Evolutionary conservation across 2,888 invertebrate genomes (phyloP).

Genomic region (Zaprionus lineosus): DNA sequence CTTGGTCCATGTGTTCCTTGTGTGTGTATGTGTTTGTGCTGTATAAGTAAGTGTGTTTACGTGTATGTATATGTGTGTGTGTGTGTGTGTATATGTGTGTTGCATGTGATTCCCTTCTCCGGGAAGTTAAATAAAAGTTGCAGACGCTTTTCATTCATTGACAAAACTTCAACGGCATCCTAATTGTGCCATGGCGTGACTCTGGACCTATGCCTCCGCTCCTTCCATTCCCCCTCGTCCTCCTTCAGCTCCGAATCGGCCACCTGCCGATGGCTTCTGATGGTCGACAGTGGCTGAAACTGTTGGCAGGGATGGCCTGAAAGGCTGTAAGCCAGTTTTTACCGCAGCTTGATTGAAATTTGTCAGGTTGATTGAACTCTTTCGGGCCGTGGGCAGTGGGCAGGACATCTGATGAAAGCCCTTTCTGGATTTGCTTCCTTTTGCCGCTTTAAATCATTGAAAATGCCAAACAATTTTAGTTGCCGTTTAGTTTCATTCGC

Average conservation of each 20-base stretch:
- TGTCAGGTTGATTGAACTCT: slow-evolving; percentile 74
- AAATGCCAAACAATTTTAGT: slow-evolving; percentile 51
- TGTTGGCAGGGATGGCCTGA: too few relatives aligned
- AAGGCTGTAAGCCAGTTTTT: slow-evolving; percentile 37
- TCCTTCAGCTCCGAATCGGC: too few relatives aligned
- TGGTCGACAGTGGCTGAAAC: too few relatives aligned
- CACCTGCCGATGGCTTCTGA: too few relatives aligned
- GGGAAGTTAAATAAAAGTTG: slow-evolving; percentile 74
- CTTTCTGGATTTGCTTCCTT: slow-evolving; percentile 10
- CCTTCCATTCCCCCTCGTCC: too few relatives aligned
- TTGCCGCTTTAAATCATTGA: slow-evolving; percentile 49
- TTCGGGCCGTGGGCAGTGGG: slow-evolving; percentile 28
- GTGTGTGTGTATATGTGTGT: slow-evolving; percentile 8
- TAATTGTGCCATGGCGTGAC: slow-evolving; percentile 68
- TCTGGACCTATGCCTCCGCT: slow-evolving; percentile 30
- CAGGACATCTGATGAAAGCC: slow-evolving; percentile 29
- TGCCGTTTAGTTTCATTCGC: slow-evolving; percentile 19
- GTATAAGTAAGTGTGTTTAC: slow-evolving; percentile 8
- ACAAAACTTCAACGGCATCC: slow-evolving; percentile 73
- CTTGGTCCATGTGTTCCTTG: slow-evolving; percentile 18
- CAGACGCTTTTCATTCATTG: slow-evolving; percentile 72
- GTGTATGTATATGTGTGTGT: slow-evolving; percentile 7
- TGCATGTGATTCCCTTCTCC: slow-evolving; percentile 37
- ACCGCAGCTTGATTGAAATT: slow-evolving; percentile 72
- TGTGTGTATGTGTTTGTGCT: slow-evolving; percentile 6